Evolutionary conservation across 92 coral and sea anemone genomes (phyloP), one percentile per base, ranked within the genome.

Genomic region (Phenganax stokvisi): DNA sequence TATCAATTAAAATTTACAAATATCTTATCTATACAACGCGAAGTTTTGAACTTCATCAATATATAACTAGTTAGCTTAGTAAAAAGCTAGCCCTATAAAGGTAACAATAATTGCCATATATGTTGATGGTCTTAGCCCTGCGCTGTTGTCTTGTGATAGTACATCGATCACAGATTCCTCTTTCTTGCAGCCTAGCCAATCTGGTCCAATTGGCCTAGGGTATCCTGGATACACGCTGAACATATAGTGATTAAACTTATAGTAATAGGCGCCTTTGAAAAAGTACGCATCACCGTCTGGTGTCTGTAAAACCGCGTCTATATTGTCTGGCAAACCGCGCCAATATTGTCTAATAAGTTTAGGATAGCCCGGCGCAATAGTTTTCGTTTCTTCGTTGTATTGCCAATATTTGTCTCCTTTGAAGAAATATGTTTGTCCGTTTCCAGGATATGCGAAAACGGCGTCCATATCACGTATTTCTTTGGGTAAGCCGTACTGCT

Each of bases 381-480:
- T 60, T 56, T 66, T 88, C 51, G 53, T 66, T 11, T 57, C 52
- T 28, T 74, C 65, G 76, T 88, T 85, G 68, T 81, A 90, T 51
- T 89, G 85, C 93, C 93, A 90, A 56, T 88, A 90, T 69, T 30
- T 72, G 7, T 81, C 81, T 30, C 86, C 88, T 71, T 90, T 90
- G 71, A 90, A 90, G 88, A 90, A 88, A 81, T 90, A 90, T 9
- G 87, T 44, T 47, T 86, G 61, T 13, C 91, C 93, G 37, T 84
- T 88, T 20, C 76, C 88, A 7, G 89, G 89, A 84, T 87, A 86
- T 65, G 84, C 84, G 17, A 86, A 57, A 1, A 89, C 91, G 2
- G 91, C 91, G 44, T 90, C 91, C 93, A 90, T 90, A 74, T 86
- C 85, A 15, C 85, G 81, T 9, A 90, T 64, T 0, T 81, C 87